Evolutionary conservation across 2,888 invertebrate species (phyloP).

Genomic region (Panopea generosa): DNA sequence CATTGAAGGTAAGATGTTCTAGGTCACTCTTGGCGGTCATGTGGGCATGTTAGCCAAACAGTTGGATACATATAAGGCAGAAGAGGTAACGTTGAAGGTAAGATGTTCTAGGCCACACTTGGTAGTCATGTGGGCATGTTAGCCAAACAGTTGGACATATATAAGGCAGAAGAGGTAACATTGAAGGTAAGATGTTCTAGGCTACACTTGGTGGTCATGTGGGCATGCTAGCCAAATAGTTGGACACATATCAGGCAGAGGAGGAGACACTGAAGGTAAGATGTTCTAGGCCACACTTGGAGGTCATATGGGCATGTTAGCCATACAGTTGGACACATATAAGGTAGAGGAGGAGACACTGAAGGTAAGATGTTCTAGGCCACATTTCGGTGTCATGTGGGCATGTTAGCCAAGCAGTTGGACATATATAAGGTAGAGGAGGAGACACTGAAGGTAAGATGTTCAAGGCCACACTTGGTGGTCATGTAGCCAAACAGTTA

Average conservation of each 20-base stretch:
- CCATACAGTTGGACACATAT: constrained; percentile 88
- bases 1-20: constrained; percentile 83
- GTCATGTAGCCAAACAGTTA: constrained; percentile 88
- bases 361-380: constrained; percentile 72
- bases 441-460: constrained; percentile 85
- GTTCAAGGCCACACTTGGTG: constrained; percentile 85
- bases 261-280: too few relatives aligned
- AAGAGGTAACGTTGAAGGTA: too few relatives aligned
- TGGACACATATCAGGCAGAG: too few relatives aligned
- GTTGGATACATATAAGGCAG: too few relatives aligned
- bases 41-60: constrained; percentile 89
- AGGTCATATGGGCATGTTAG: constrained; percentile 89
- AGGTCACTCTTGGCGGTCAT: constrained; percentile 87
- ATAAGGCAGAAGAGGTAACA: too few relatives aligned
- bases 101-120: too few relatives aligned
- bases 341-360: constrained; percentile 89
- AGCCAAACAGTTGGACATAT: too few relatives aligned
- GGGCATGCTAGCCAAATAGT: too few relatives aligned
- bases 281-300: constrained; percentile 84
- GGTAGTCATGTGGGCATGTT: too few relatives aligned
- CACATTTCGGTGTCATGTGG: constrained; percentile 87
- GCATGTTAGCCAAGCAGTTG: constrained; percentile 89
- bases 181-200: too few relatives aligned
- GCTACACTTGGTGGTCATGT: too few relatives aligned
- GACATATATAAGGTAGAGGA: constrained; percentile 90